phyloP scores from a whole-genome alignment of 2,797 vertebrate genomes.

The Anniella stebbinsi region DNA sequence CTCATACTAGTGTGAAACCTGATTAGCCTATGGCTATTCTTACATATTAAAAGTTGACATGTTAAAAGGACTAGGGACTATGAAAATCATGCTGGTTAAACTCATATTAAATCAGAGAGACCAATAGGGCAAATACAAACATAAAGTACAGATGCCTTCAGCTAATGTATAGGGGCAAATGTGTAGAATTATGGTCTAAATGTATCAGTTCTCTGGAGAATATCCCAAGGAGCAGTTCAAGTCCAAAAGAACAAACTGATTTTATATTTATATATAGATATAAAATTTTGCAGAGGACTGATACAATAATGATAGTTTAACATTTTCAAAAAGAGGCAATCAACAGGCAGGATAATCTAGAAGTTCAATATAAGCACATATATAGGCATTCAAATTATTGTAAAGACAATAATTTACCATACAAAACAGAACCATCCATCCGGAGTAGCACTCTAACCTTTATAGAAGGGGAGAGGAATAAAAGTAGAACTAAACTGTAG shows the following conservation, averaged over 20 bases:
- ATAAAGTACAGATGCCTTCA: not conserved
- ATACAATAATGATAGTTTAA: slow-evolving; percentile 71
- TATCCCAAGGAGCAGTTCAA: slow-evolving; percentile 42
- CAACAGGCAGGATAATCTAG: slow-evolving; percentile 25
- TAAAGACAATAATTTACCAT: slow-evolving; percentile 3
- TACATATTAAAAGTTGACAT: not conserved
- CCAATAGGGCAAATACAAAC: not conserved
- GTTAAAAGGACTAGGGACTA: not conserved
- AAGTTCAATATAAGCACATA: not conserved
- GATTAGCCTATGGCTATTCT: not conserved
- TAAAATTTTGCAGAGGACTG: slow-evolving; percentile 4
- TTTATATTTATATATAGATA: too few species aligned
- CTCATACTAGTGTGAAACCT: not conserved
- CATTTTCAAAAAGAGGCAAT: slow-evolving; percentile 66
- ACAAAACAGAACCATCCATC: not conserved
- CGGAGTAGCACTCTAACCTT: slow-evolving; percentile 31
- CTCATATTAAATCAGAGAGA: not conserved
- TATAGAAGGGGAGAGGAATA: slow-evolving; percentile 54
- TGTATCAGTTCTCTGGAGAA: slow-evolving; percentile 65
- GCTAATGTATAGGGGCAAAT: not conserved
- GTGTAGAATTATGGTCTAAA: slow-evolving; percentile 26
- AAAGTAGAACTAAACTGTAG: slow-evolving; percentile 24
- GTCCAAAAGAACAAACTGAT: slow-evolving; percentile 69
- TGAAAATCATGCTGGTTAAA: slow-evolving; percentile 4
- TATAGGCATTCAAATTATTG: slow-evolving; percentile 2